These are phyloP conservation scores for Orius insidiosus DNA, from an alignment of 1,140 invertebrate genomes.

Conservation along the genomic window DNA sequence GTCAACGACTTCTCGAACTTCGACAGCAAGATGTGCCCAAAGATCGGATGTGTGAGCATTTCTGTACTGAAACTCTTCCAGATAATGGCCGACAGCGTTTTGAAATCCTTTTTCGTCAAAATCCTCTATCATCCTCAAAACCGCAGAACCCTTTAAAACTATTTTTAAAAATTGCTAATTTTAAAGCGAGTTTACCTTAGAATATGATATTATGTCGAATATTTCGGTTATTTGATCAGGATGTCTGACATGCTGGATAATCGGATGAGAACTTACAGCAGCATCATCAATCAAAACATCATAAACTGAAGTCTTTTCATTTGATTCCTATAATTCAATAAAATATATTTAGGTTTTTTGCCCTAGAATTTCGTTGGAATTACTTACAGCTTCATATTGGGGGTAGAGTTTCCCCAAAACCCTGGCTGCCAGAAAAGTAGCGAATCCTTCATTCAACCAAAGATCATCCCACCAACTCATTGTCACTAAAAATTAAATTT, in stretches of 20 bases:
- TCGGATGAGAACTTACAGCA: slow-evolving; percentile 70
- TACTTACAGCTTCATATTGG: not conserved
- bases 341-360: no score
- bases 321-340: no score
- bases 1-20: slow-evolving; percentile 14
- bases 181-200: slow-evolving; percentile 43
- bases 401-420: not conserved
- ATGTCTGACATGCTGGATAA: slow-evolving; percentile 62
- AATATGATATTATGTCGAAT: slow-evolving; percentile 84
- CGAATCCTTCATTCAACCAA: slow-evolving; percentile 88
- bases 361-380: no score
- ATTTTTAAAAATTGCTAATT: not conserved
- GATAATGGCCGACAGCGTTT: slow-evolving; percentile 41
- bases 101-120: slow-evolving; percentile 60
- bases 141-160: slow-evolving; percentile 52
- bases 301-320: no score
- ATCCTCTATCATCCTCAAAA: slow-evolving; percentile 79
- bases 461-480: slow-evolving; percentile 87
- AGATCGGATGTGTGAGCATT: slow-evolving; percentile 71
- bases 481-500: slow-evolving; percentile 42
- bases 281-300: slow-evolving; percentile 46
- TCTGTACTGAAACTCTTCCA: slow-evolving; percentile 45
- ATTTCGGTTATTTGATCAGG: slow-evolving; percentile 82
- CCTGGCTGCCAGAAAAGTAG: slow-evolving; percentile 46
- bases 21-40: slow-evolving; percentile 39